Base-by-base conservation (phyloP, 2,797 vertebrate species). In the Cheirogaleus major region DNA sequence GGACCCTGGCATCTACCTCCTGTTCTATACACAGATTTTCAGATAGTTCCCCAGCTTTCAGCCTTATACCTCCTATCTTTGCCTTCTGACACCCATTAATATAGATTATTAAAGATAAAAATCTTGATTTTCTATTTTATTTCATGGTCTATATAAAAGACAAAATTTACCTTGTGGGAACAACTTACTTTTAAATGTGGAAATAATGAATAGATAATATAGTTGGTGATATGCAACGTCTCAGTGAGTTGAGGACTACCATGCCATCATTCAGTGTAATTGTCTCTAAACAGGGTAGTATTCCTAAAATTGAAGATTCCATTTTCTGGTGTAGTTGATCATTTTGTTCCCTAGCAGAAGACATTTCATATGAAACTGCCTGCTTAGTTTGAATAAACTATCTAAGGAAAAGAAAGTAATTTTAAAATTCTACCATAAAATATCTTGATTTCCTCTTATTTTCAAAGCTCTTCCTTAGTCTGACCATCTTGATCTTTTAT, bases 321-420 rank as follows among this genome's bases (percentile, higher is more conserved):
- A 52, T 52, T 89, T 89, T 43, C 70, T 55, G 41, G 12, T 52
- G 72, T 55, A 81, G 73, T 72, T 87, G 63, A 78, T 91, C 41
- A 92, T 85, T 94, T 82, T 92, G 48, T 84, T 96, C 59, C 76
- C 57, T 57, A 65, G 91, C 45, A 92, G 80, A 93, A 95, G 61
- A 76, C 35, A 93, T 92, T 92, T 93, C 82, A 86, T 70, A 95
- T 65, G n/a, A 93, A 95, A 92, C 38, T 63, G 25, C 27, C 43
- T 86, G 32, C 63, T 87, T 93, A 86, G 32, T 70, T 55, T 96
- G 83, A 93, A 96, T 70, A 80, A 88, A 92, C 50, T 63, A 86
- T 32, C 72, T 35, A 83, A 94, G 30, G 17, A 67, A 43, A 89
- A 83, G 73, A 96, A 87, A 52, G 25, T 18, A 95, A 91, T 82